Evolutionary conservation across 2,797 vertebrate genomes (phyloP).

Genomic region (Anguilla megastoma): DNA sequence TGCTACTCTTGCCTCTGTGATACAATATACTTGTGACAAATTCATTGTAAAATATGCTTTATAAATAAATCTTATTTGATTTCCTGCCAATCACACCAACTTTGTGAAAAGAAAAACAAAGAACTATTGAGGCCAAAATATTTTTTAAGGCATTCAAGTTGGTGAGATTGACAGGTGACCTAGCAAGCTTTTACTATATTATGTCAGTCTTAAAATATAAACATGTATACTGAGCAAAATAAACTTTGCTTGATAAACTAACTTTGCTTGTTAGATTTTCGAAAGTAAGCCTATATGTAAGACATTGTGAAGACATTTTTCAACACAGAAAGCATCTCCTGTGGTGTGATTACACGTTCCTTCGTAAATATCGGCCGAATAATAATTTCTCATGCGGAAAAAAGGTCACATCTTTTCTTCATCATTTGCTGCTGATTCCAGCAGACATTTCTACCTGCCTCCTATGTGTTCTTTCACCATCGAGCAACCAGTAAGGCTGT

Average conservation of each 20-base stretch:
- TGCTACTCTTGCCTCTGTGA: neutral
- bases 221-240: neutral
- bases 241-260: neutral
- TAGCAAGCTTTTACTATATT: neutral
- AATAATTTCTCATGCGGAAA: conserved; percentile 19
- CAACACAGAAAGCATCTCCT: neutral
- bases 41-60: neutral
- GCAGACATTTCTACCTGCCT: conserved; percentile 24
- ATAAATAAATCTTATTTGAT: neutral
- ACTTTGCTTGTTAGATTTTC: neutral
- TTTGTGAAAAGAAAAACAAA: no score
- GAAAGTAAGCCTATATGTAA: neutral
- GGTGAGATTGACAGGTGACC: neutral
- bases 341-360: neutral
- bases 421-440: conserved; percentile 32
- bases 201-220: neutral
- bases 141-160: neutral
- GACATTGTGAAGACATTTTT: neutral
- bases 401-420: conserved; percentile 40
- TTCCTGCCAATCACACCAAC: no score
- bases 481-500: conserved; percentile 31
- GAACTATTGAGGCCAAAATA: no score
- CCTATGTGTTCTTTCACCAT: conserved; percentile 19
- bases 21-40: neutral
- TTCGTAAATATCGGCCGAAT: conserved; percentile 4